phyloP scores from a whole-genome alignment of 1,140 invertebrate genomes.

The Drosophila paulistorum region DNA sequence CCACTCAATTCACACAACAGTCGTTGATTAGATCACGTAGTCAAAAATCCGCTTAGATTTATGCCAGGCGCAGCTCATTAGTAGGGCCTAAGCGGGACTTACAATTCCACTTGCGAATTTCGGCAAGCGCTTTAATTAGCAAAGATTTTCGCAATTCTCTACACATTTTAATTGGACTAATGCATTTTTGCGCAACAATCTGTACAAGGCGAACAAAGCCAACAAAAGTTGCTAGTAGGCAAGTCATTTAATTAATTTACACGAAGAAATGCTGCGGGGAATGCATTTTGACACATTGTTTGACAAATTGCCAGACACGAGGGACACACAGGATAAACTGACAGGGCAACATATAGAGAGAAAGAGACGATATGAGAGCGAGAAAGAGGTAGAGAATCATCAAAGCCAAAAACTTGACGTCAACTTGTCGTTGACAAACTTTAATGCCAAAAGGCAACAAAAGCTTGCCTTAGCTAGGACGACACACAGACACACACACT shows the following conservation, averaged over 20 bases:
- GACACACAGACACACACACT: slow-evolving; percentile 24
- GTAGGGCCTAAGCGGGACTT: slow-evolving; percentile 29
- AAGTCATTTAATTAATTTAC: slow-evolving; percentile 76
- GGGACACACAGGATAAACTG: slow-evolving; percentile 46
- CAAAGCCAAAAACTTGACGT: slow-evolving; percentile 68
- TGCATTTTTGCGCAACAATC: slow-evolving; percentile 32
- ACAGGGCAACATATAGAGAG: slow-evolving; percentile 1
- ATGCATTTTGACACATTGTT: slow-evolving; percentile 78
- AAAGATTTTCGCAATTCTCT: slow-evolving; percentile 55
- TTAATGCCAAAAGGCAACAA: slow-evolving; percentile 67
- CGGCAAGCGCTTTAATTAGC: slow-evolving; percentile 64
- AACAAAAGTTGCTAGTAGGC: slow-evolving; percentile 38
- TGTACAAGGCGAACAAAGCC: slow-evolving; percentile 11
- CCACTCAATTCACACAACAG: background rate
- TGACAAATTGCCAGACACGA: slow-evolving; percentile 72
- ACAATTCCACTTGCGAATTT: background rate
- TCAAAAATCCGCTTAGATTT: slow-evolving; percentile 58
- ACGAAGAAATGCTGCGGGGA: slow-evolving; percentile 32
- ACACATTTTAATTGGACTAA: slow-evolving; percentile 69
- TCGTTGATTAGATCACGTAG: slow-evolving; percentile 38
- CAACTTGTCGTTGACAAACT: slow-evolving; percentile 60
- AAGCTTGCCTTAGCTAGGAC: slow-evolving; percentile 45
- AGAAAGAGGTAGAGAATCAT: slow-evolving; percentile 59
- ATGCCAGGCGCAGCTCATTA: slow-evolving; percentile 57
- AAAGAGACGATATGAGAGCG: slow-evolving; percentile 1